Evolutionary conservation across 2,888 invertebrate species (phyloP), one percentile per base, ranked within the genome.

Genomic region (Ceramica pisi): DNA sequence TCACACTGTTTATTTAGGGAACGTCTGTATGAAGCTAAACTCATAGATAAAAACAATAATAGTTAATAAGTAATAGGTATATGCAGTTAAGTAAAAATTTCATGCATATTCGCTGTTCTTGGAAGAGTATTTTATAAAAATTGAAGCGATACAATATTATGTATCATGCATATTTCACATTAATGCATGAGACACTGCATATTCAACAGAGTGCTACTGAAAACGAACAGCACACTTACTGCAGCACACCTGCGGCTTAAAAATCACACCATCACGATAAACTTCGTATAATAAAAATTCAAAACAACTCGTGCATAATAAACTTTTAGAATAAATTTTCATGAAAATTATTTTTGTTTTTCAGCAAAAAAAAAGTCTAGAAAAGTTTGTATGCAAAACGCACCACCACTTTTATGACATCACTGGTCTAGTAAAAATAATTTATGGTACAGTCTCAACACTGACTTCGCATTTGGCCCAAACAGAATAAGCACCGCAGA

Each of bases 381-480:
- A 63, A 66, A 67, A 75, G 66, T 65, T 62, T 19, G 44, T 60
- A 68, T 71, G 80, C 66, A 61, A 81, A 79, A 75, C 67, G 75
- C 70, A 83, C 66, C 46, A 46, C 46, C 19, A 63, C 38, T 60
- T 69, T 81, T 65, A 55, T 71, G 71, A 71, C 59, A 67, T 81
- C 80, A 55, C 55, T 51, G 60, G 66, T 69, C 60, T 74, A 70
- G 69, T 79, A 85, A 85, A 90, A 89, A 88, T 90, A 89, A 92
- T 90, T 91, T 92, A 91, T 90, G 46, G 90, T 83, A 75, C 71
- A 77, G 79, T 84, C 86, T 85, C 81, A 82, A 81, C 83, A 80
- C 77, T 82, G 83, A 83, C 83, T 85, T 83, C 78, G 84, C 83
- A 78, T 85, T 85, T 80, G 80, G 79, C 78, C 80, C 70, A 74